phyloP scores from a whole-genome alignment of 2,888 invertebrate genomes.

The Nomada goodeniana region DNA sequence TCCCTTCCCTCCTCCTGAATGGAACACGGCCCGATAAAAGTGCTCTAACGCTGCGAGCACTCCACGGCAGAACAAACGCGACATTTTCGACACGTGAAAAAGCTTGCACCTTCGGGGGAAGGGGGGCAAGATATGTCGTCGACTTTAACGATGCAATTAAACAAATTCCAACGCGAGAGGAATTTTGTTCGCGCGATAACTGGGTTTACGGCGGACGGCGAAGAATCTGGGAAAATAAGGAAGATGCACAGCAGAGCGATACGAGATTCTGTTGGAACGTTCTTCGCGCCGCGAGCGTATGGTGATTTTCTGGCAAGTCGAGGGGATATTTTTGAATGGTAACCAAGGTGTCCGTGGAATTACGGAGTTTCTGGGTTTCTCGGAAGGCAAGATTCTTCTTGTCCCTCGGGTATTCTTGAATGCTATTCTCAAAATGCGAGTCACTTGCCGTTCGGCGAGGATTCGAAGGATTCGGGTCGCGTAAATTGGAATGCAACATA shows the following conservation, averaged over 20 bases:
- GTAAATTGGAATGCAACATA: constrained; percentile 1
- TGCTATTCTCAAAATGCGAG: constrained; percentile 31
- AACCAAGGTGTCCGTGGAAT: background rate
- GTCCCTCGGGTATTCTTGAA: constrained; percentile 7
- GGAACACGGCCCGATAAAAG: constrained; percentile 44
- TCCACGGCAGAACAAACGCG: background rate
- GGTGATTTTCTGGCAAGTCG: background rate
- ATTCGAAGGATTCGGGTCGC: background rate
- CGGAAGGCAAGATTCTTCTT: background rate
- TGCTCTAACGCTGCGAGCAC: constrained; percentile 14
- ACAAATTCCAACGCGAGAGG: too few species aligned
- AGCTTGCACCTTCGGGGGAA: too few species aligned
- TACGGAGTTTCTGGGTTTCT: background rate
- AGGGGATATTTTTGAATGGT: constrained; percentile 1
- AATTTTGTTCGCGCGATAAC: too few species aligned
- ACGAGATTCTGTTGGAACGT: too few species aligned
- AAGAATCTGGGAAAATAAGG: too few species aligned
- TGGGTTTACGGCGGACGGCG: too few species aligned
- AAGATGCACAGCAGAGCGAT: too few species aligned
- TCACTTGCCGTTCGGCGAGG: constrained; percentile 5
- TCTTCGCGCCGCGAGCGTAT: background rate
- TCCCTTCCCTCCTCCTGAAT: background rate
- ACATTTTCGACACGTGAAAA: background rate
- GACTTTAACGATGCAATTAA: too few species aligned
- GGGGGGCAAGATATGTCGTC: too few species aligned